Evolutionary conservation across 2,113 vertebrate genomes (phyloP).

Genomic region (Ammodytes dubius): DNA sequence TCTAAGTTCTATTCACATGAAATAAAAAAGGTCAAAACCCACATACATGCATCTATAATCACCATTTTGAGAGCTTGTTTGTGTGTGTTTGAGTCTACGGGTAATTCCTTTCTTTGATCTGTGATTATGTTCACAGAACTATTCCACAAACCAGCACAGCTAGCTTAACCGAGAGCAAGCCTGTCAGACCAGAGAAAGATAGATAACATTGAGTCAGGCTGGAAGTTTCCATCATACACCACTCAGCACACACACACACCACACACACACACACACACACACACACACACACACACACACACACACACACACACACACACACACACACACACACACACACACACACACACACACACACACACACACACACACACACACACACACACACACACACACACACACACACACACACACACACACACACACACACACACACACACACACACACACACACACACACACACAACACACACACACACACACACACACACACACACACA

Average conservation of each 20-base stretch:
- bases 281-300: conserved; percentile 20
- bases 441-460: conserved; percentile 31
- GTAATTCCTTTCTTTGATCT: conserved; percentile 91
- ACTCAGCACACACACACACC: conserved; percentile 60
- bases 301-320: conserved; percentile 43
- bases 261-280: too few species aligned
- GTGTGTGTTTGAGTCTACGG: conserved; percentile 97
- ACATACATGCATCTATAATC: conserved; percentile 99
- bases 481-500: conserved; percentile 27
- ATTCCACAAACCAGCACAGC: conserved; percentile 98
- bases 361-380: conserved; percentile 45
- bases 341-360: conserved; percentile 6
- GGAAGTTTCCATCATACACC: conserved; percentile 81
- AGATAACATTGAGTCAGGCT: conserved; percentile 97
- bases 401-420: conserved; percentile 32
- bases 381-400: conserved; percentile 36
- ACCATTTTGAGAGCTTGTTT: conserved; percentile 97
- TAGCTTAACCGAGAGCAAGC: conserved; percentile 99
- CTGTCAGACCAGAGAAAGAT: conserved; percentile 99
- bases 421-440: conserved; percentile 37
- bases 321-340: conserved; percentile 29
- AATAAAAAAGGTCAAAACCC: conserved; percentile 87
- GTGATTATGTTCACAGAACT: conserved; percentile 95
- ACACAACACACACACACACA: conserved; percentile 54
- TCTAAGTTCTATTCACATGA: conserved; percentile 92